Percentiles rank a stretch among this genome's conserved stretches.
Evolutionary conservation across 2,797 vertebrate genomes (phyloP).

Genomic region (Kryptolebias ocellatus): DNA sequence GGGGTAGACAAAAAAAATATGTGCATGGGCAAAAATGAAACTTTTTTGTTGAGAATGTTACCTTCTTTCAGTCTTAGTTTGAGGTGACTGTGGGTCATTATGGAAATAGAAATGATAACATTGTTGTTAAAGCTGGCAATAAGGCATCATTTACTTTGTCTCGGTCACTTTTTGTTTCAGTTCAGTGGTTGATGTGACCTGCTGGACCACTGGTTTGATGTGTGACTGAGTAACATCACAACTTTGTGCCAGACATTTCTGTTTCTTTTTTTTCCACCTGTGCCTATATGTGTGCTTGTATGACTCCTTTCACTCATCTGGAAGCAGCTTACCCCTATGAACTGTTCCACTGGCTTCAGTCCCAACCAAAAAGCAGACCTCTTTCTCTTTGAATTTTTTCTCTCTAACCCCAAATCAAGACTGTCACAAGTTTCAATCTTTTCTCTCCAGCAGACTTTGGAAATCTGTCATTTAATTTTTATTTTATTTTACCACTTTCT

Average conservation of each 20-base stretch:
- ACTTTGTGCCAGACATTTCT: constrained; percentile 36
- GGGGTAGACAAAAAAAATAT: no score
- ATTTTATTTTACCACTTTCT: constrained; percentile 44
- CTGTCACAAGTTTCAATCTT: constrained; percentile 60
- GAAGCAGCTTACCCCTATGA: constrained; percentile 76
- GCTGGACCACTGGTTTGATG: constrained; percentile 18
- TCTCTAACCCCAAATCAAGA: constrained; percentile 57
- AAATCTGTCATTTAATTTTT: constrained; percentile 56
- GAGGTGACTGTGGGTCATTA: no score
- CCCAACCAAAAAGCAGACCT: constrained; percentile 54
- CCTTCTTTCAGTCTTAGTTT: no score
- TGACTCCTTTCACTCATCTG: constrained; percentile 66
- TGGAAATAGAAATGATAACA: no score
- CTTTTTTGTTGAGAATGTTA: no score
- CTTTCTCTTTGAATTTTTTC: constrained; percentile 28
- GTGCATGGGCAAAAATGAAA: no score
- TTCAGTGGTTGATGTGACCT: constrained; percentile 5
- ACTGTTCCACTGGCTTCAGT: constrained; percentile 70
- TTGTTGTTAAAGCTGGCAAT: no score
- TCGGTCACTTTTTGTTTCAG: no score
- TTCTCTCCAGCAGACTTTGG: constrained; percentile 51
- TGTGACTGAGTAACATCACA: constrained; percentile 38
- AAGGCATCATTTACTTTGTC: no score
- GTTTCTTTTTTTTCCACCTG: constrained; percentile 15
- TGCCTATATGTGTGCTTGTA: constrained; percentile 27